These are phyloP conservation scores for Sebastolobus altivelis DNA, from an alignment of 2,797 vertebrate genomes.

Conservation along the genomic window DNA sequence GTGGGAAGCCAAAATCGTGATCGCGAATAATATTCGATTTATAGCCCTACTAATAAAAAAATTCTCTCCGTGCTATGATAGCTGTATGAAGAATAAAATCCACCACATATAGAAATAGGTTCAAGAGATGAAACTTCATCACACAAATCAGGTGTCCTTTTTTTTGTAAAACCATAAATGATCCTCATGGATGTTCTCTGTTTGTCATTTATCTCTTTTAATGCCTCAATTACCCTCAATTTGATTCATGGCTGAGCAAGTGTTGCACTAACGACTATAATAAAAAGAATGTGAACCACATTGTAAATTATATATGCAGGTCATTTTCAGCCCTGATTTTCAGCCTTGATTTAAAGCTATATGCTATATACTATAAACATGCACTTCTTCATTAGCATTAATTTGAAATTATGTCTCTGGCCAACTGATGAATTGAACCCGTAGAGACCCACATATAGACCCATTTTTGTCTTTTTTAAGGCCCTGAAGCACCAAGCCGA, in stretches of 20 bases:
- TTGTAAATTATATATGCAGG: neutral
- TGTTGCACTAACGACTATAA: slow-evolving; percentile 9
- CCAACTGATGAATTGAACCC: neutral
- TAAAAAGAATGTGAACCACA: neutral
- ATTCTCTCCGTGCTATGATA: neutral
- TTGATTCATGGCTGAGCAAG: neutral
- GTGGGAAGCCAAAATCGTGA: no score
- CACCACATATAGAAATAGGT: neutral
- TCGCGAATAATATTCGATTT: no score
- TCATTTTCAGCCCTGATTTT: neutral
- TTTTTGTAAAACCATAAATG: neutral
- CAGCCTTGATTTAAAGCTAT: neutral
- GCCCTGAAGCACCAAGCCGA: no score
- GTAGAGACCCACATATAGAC: neutral
- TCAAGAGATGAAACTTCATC: neutral
- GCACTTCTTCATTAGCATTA: neutral
- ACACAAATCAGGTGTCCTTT: neutral
- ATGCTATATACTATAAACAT: no score
- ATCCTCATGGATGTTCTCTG: neutral
- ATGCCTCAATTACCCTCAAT: neutral
- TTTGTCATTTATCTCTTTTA: slow-evolving; percentile 18
- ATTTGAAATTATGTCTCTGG: neutral
- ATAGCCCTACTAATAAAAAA: no score
- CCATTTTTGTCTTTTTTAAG: no score
- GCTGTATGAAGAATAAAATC: neutral